These are phyloP conservation scores for Excalfactoria chinensis DNA, from an alignment of 2,113 vertebrate species.

Conservation along the genomic window DNA sequence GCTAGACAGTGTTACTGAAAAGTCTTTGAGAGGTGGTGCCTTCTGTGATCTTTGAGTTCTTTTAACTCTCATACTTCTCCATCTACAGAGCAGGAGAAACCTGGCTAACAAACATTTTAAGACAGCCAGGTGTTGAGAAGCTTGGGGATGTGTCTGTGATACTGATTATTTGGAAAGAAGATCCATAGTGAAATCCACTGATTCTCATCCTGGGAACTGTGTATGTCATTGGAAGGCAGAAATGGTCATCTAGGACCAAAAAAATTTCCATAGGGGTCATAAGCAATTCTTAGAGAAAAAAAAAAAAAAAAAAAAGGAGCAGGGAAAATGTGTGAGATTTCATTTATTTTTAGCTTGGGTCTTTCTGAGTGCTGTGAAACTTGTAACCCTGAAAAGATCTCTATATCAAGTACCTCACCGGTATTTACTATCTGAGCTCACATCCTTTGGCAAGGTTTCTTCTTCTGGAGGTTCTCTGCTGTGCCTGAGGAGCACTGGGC, in stretches of 20 bases:
- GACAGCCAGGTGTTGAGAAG: neutral
- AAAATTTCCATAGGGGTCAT: neutral
- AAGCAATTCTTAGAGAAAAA: neutral
- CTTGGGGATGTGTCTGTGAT: neutral
- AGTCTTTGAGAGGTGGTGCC: neutral
- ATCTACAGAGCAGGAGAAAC: neutral
- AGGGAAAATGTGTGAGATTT: neutral
- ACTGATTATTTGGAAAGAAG: neutral
- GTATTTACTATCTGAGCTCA: neutral
- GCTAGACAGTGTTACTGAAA: slow-evolving; percentile 1
- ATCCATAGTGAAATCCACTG: neutral
- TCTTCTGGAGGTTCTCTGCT: neutral
- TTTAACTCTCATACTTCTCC: neutral
- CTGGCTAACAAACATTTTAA: neutral
- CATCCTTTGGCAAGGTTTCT: neutral
- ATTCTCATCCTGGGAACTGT: neutral
- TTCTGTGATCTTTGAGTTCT: neutral
- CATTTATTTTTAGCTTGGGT: fast-evolving
- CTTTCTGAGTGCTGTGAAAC: neutral
- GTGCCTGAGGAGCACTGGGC: neutral
- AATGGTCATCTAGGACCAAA: neutral
- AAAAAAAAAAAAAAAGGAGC: neutral
- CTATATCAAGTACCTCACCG: neutral
- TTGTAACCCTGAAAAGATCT: neutral
- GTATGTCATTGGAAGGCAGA: neutral